Conservation (phyloP, 2,888 invertebrate species). For the Scotopteryx bipunctaria region DNA sequence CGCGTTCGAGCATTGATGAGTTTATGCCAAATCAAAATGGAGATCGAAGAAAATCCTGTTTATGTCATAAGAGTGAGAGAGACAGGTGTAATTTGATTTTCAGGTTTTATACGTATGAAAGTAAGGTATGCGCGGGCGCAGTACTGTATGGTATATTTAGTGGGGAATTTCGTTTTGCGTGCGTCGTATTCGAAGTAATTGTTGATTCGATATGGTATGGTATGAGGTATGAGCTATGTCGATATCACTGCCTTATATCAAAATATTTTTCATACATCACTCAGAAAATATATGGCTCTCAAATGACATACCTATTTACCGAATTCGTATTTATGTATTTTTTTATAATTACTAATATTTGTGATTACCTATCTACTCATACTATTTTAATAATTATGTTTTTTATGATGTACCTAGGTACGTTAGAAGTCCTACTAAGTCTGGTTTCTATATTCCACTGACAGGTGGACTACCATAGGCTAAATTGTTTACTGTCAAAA, state of each 20-base stretch:
- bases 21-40: slow-evolving; percentile 65
- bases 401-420: no score
- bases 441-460: no score
- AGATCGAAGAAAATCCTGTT: slow-evolving; percentile 47
- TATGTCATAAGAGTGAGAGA: slow-evolving; percentile 54
- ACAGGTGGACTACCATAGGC: no score
- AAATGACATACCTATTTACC: slow-evolving; percentile 9
- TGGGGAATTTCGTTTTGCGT: slow-evolving; percentile 61
- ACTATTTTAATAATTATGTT: no score
- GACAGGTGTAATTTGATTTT: slow-evolving; percentile 56
- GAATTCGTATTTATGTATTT: no score
- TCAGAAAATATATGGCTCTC: slow-evolving; percentile 17
- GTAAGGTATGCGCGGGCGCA: slow-evolving; percentile 46
- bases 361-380: no score
- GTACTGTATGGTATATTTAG: slow-evolving; percentile 61
- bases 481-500: no score
- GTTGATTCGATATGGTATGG: slow-evolving; percentile 66
- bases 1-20: slow-evolving; percentile 57
- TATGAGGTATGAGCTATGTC: no score
- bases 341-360: no score
- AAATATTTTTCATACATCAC: slow-evolving; percentile 39
- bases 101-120: slow-evolving; percentile 56
- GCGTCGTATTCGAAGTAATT: slow-evolving; percentile 62
- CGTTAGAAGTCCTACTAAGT: no score
- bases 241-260: slow-evolving; percentile 45